Evolutionary conservation across 2,888 invertebrate species (phyloP).

Genomic region (Biston betularia): DNA sequence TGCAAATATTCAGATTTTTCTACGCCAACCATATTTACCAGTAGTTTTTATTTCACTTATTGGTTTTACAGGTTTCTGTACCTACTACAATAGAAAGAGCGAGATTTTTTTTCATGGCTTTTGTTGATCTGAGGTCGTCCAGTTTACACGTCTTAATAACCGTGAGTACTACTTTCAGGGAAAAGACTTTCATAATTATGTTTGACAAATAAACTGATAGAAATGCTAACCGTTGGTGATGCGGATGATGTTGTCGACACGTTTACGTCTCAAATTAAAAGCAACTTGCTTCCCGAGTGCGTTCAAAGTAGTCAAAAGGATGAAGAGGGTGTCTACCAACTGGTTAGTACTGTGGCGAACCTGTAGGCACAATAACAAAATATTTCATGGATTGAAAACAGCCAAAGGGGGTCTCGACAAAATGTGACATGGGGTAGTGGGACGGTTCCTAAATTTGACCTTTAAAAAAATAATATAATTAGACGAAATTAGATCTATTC

Average conservation of each 20-base stretch:
- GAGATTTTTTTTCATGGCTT: too few relatives aligned
- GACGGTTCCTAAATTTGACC: too few relatives aligned
- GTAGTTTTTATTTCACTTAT: too few relatives aligned
- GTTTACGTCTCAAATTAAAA: conserved; percentile 62
- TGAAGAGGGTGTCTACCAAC: conserved; percentile 70
- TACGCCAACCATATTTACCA: background rate
- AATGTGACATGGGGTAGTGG: too few relatives aligned
- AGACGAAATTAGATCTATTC: too few relatives aligned
- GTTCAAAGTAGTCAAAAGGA: conserved; percentile 71
- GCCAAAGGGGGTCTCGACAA: too few relatives aligned
- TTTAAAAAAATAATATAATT: too few relatives aligned
- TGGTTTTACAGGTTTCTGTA: background rate
- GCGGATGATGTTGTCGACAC: conserved; percentile 64
- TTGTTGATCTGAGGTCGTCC: too few relatives aligned
- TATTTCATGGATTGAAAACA: background rate
- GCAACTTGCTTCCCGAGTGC: conserved; percentile 67
- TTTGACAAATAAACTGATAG: background rate
- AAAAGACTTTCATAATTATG: background rate
- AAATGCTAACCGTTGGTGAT: conserved; percentile 61
- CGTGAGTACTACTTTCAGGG: background rate
- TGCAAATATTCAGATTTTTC: background rate
- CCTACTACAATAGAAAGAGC: background rate
- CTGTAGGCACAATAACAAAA: conserved; percentile 48
- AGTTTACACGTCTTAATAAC: too few relatives aligned
- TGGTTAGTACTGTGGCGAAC: conserved; percentile 63